Evolutionary conservation across 2,888 invertebrate genomes (phyloP).

Genomic region (Acrobasis suavella): DNA sequence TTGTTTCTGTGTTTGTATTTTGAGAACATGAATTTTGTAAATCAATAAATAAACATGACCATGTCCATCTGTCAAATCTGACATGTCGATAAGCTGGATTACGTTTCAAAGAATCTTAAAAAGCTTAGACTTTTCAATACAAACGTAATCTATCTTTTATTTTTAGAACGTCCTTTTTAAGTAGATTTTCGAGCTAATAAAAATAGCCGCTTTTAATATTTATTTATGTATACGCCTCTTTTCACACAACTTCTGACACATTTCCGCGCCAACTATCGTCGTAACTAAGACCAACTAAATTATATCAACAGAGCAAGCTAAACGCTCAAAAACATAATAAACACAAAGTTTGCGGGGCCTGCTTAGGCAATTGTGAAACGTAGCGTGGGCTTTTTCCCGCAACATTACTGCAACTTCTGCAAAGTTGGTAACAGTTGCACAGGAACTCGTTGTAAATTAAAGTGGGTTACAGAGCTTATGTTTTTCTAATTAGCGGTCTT

Average conservation of each 20-base stretch:
- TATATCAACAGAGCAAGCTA: conserved; percentile 38
- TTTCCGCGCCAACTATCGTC: conserved; percentile 18
- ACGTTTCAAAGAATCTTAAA: too few species aligned
- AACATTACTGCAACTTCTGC: conserved; percentile 73
- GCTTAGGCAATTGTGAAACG: conserved; percentile 81
- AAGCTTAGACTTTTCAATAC: too few species aligned
- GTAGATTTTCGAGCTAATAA: background rate
- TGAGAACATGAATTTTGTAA: too few species aligned
- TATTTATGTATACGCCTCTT: background rate
- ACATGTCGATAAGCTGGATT: too few species aligned
- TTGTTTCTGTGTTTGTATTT: too few species aligned
- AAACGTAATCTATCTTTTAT: too few species aligned
- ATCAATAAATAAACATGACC: too few species aligned
- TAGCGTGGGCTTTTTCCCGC: conserved; percentile 78
- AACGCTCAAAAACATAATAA: conserved; percentile 53
- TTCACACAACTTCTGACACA: conserved; percentile 4
- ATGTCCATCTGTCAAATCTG: too few species aligned
- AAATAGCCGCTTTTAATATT: background rate
- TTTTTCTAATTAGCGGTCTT: too few species aligned
- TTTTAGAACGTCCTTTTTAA: too few species aligned
- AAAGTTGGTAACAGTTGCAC: conserved; percentile 70
- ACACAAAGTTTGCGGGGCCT: conserved; percentile 63
- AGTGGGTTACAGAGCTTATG: background rate
- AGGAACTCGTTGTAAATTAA: conserved; percentile 44
- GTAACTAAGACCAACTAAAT: conserved; percentile 22